phyloP scores from a whole-genome alignment of 2,797 vertebrate species.

The Xiphophorus birchmanni region DNA sequence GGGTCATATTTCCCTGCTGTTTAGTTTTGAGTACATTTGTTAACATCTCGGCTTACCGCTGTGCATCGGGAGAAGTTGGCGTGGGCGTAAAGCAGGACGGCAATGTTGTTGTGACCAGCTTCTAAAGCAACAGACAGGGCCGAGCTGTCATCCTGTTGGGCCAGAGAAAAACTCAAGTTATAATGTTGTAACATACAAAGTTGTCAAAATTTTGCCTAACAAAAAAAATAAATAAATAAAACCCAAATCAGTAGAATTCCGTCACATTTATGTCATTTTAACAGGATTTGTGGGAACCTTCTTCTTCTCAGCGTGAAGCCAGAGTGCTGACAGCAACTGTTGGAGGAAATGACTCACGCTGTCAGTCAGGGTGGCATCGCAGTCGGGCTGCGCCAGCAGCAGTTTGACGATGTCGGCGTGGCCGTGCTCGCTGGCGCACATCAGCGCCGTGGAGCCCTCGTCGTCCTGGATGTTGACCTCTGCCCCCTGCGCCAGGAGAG shows the following conservation, averaged over 20 bases:
- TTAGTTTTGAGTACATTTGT: constrained; percentile 6
- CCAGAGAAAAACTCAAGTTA: constrained; percentile 16
- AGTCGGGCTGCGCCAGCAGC: constrained; percentile 88
- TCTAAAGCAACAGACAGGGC: constrained; percentile 95
- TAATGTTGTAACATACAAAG: background rate
- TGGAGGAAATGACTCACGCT: constrained; percentile 77
- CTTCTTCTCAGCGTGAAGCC: constrained; percentile 24
- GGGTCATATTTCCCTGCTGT: too few relatives aligned
- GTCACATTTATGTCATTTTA: background rate
- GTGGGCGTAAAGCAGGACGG: constrained; percentile 93
- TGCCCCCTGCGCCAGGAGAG: constrained; percentile 89
- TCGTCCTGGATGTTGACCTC: constrained; percentile 95
- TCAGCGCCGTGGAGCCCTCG: constrained; percentile 95
- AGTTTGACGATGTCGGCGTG: constrained; percentile 92
- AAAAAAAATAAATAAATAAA: too few relatives aligned
- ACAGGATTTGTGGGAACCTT: background rate
- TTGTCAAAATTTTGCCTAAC: background rate
- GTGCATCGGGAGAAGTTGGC: constrained; percentile 91
- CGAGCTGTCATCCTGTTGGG: constrained; percentile 90
- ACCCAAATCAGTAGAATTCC: background rate
- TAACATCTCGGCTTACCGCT: constrained; percentile 77
- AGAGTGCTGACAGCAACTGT: background rate
- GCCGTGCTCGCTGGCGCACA: constrained; percentile 97
- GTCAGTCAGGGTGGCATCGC: constrained; percentile 90
- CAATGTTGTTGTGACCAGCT: constrained; percentile 95